Evolutionary conservation across 1,140 invertebrate genomes (phyloP).

Genomic region (Hydropsyche tenuis): DNA sequence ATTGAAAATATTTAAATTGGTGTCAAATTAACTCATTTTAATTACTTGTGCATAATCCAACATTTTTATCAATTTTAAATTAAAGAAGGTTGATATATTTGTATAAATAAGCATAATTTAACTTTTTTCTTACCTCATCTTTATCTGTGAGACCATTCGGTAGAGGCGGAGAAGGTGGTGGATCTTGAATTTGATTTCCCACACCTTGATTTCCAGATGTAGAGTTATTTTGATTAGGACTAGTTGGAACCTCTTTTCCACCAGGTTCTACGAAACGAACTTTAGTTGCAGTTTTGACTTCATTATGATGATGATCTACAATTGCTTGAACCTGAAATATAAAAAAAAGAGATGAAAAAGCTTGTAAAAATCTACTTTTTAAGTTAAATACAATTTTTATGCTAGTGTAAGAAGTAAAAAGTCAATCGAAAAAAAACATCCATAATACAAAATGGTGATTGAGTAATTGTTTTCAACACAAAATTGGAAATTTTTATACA

Average conservation of each 20-base stretch:
- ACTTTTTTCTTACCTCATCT: constrained; percentile 39
- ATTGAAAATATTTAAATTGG: too few relatives aligned
- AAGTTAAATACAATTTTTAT: too few relatives aligned
- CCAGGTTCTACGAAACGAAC: constrained; percentile 84
- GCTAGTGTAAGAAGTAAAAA: too few relatives aligned
- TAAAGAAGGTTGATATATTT: background rate
- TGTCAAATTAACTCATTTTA: too few relatives aligned
- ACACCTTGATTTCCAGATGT: constrained; percentile 46
- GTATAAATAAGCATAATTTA: background rate
- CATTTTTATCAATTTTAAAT: background rate
- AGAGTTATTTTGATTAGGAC: constrained; percentile 30
- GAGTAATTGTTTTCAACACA: too few relatives aligned
- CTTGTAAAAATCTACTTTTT: too few relatives aligned
- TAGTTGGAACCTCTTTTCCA: constrained; percentile 49
- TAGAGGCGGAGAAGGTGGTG: constrained; percentile 59
- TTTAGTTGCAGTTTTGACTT: constrained; percentile 80
- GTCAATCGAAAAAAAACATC: too few relatives aligned
- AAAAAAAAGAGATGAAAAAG: background rate
- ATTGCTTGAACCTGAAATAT: constrained; percentile 83
- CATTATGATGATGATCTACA: constrained; percentile 86
- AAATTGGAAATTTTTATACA: too few relatives aligned
- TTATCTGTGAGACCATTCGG: constrained; percentile 54
- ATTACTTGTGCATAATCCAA: background rate
- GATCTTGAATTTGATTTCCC: constrained; percentile 49
- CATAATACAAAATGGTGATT: too few relatives aligned